A percentile compares a stretch with the other conserved stretches of the same genome.
These are phyloP conservation scores for Xenopus petersii DNA, from an alignment of 2,797 vertebrate species.

Conservation along the genomic window DNA sequence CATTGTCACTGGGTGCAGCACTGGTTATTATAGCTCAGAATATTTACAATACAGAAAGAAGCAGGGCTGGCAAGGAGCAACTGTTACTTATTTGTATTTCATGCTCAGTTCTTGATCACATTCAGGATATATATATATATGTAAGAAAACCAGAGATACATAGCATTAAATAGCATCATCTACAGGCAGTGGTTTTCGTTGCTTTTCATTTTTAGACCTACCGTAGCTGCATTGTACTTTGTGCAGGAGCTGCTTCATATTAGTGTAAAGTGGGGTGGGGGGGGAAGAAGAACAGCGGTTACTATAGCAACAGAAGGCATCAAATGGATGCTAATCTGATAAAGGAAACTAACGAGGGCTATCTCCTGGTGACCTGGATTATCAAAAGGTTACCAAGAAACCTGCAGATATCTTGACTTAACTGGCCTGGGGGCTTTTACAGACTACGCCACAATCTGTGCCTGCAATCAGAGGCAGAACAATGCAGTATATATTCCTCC, in stretches of 20 bases:
- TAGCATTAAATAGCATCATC: background rate
- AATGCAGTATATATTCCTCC: too few relatives aligned
- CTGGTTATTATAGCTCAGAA: too few relatives aligned
- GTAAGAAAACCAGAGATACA: background rate
- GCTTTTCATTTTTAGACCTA: too few relatives aligned
- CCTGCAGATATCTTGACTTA: background rate
- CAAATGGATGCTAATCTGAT: conserved; percentile 33
- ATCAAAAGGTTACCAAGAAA: conserved; percentile 39
- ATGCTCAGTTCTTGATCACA: too few relatives aligned
- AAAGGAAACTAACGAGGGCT: conserved; percentile 33
- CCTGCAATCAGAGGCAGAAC: background rate
- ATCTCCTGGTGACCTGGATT: conserved; percentile 42
- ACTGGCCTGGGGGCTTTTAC: conserved; percentile 15
- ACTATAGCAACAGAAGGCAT: conserved; percentile 36
- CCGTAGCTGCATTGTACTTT: background rate
- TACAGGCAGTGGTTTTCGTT: background rate
- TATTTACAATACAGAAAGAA: too few relatives aligned
- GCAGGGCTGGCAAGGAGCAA: too few relatives aligned
- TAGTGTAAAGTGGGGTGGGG: conserved; percentile 8
- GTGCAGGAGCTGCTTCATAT: conserved; percentile 9
- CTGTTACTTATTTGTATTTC: too few relatives aligned
- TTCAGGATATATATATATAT: background rate
- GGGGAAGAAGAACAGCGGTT: conserved; percentile 13
- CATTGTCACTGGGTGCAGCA: too few relatives aligned
- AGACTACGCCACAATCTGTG: background rate